phyloP scores from a whole-genome alignment of 2,113 vertebrate genomes.

The Brevimyrus niger region DNA sequence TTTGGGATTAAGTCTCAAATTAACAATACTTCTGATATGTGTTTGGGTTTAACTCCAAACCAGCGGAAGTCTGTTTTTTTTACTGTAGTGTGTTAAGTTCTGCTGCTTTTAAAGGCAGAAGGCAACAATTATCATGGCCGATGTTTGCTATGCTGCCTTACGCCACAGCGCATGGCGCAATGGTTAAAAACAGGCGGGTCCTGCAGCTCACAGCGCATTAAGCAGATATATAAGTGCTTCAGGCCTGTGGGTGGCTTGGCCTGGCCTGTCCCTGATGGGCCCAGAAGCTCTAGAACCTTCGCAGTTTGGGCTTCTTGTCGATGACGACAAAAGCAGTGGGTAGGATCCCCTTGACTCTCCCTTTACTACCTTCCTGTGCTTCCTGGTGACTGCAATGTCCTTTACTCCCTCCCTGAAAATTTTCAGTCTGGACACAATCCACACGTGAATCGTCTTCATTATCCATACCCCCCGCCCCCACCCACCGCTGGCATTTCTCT shows the following conservation, averaged over 20 bases:
- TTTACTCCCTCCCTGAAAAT: neutral
- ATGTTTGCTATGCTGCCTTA: neutral
- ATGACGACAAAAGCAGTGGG: neutral
- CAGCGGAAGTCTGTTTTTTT: neutral
- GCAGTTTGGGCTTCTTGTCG: neutral
- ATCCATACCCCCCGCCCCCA: neutral
- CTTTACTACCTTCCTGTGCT: neutral
- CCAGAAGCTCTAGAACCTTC: neutral
- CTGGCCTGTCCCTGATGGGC: neutral
- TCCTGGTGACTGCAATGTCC: neutral
- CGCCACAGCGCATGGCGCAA: neutral
- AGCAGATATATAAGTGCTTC: neutral
- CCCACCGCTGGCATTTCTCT: neutral
- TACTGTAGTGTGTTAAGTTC: neutral
- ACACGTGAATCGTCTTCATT: neutral
- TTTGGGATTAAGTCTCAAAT: neutral
- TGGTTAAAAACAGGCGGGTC: neutral
- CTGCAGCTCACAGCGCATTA: neutral
- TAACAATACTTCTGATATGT: neutral
- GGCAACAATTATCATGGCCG: neutral
- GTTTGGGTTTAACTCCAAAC: neutral
- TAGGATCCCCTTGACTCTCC: neutral
- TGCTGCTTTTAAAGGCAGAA: neutral
- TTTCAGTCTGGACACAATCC: neutral
- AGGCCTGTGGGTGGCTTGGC: neutral